These are phyloP conservation scores for Ptychodera flava DNA, from an alignment of 35 echinoderm and acorn worm species.

Conservation along the genomic window DNA sequence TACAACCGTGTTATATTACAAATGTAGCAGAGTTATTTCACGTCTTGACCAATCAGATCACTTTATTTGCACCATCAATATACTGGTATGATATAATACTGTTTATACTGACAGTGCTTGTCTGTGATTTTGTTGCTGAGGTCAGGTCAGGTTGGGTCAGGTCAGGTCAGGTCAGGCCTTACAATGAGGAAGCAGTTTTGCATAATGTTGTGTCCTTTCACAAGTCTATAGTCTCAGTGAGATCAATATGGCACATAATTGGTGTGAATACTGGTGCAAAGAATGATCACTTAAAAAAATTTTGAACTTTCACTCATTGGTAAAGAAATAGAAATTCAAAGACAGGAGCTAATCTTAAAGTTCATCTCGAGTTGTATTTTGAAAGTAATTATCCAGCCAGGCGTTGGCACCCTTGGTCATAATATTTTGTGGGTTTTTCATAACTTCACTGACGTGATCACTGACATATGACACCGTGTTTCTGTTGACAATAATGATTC, in stretches of 20 bases:
- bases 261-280: not conserved
- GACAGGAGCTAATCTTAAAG: not conserved
- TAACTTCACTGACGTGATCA: not conserved
- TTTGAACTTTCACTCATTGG: not conserved
- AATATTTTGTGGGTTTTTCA: not conserved
- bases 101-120: too few relatives aligned
- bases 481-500: not conserved
- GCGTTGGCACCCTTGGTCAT: not conserved
- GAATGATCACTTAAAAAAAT: not conserved
- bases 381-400: not conserved
- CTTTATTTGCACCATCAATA: too few relatives aligned
- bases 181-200: too few relatives aligned
- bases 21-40: too few relatives aligned
- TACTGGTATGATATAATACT: too few relatives aligned
- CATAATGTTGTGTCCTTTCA: too few relatives aligned
- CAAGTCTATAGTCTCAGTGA: not conserved
- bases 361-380: not conserved
- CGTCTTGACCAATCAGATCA: too few relatives aligned
- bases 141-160: too few relatives aligned
- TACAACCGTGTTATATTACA: too few relatives aligned
- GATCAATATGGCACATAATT: not conserved
- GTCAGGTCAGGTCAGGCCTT: too few relatives aligned
- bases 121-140: too few relatives aligned
- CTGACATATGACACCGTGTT: not conserved
- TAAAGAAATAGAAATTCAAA: not conserved